phyloP scores from a whole-genome alignment of 2,888 invertebrate species.

The Lydus trimaculatus region DNA sequence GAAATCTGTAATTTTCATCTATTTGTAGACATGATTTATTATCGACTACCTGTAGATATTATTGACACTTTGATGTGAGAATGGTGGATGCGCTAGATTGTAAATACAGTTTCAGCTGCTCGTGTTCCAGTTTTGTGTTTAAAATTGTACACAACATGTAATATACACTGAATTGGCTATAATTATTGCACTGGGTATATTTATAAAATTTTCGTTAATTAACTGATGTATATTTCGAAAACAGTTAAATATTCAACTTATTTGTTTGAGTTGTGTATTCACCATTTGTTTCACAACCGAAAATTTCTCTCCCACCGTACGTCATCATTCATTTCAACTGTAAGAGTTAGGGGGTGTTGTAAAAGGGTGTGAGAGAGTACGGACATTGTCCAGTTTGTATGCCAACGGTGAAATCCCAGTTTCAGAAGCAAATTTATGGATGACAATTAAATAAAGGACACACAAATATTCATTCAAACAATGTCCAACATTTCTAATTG shows the following conservation, averaged over 20 bases:
- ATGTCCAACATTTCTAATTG: constrained; percentile 36
- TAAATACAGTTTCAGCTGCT: too few species aligned
- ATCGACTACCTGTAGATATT: too few species aligned
- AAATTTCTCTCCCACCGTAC: constrained; percentile 12
- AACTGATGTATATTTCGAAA: neutral
- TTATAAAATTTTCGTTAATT: neutral
- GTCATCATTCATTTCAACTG: constrained; percentile 34
- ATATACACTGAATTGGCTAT: neutral
- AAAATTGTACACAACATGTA: neutral
- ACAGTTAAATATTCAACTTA: neutral
- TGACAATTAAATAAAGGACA: constrained; percentile 39
- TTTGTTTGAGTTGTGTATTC: neutral
- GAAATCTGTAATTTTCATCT: neutral
- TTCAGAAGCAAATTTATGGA: constrained; percentile 36
- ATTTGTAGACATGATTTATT: neutral
- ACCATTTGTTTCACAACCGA: neutral
- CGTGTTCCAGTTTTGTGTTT: neutral
- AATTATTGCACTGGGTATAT: neutral
- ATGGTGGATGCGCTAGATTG: too few species aligned
- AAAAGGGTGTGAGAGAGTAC: neutral
- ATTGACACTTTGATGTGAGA: too few species aligned
- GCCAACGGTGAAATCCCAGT: constrained; percentile 28
- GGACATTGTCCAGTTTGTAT: constrained; percentile 35
- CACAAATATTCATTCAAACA: constrained; percentile 35
- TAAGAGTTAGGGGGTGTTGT: neutral